Evolutionary conservation across 2,888 invertebrate genomes (phyloP).

Genomic region (Tachina lurida): DNA sequence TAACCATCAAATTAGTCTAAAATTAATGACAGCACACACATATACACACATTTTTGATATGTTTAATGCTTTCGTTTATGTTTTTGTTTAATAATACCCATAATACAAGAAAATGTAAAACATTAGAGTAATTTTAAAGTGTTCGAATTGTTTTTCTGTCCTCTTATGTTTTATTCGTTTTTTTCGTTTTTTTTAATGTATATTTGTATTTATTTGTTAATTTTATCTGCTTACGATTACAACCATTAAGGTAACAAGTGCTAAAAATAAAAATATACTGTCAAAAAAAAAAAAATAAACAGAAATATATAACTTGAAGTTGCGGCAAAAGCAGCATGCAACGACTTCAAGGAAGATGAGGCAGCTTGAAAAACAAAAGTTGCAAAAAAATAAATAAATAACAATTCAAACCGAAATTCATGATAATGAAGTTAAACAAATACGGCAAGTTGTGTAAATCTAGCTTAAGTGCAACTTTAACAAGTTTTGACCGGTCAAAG

Average conservation of each 20-base stretch:
- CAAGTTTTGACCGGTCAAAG: neutral
- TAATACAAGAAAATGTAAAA: slow-evolving; percentile 60
- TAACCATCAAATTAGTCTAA: too few species aligned
- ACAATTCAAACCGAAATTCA: slow-evolving; percentile 33
- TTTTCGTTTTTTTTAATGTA: too few species aligned
- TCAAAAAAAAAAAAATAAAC: too few species aligned
- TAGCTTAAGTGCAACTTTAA: slow-evolving; percentile 12
- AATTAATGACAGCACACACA: too few species aligned
- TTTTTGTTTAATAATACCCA: slow-evolving; percentile 22
- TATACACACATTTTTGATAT: neutral
- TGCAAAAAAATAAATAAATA: slow-evolving; percentile 24
- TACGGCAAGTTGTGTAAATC: slow-evolving; percentile 60
- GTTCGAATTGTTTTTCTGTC: slow-evolving; percentile 56
- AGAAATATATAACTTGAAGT: slow-evolving; percentile 36
- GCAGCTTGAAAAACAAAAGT: slow-evolving; percentile 29
- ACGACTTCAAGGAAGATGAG: slow-evolving; percentile 43
- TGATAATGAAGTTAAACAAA: slow-evolving; percentile 52
- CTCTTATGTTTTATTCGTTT: slow-evolving; percentile 13
- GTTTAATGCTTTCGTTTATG: neutral
- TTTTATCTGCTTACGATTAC: slow-evolving; percentile 67
- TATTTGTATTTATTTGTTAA: slow-evolving; percentile 34
- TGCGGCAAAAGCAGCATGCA: slow-evolving; percentile 11
- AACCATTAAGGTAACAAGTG: slow-evolving; percentile 69
- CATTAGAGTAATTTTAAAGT: slow-evolving; percentile 57
- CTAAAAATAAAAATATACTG: slow-evolving; percentile 49